Evolutionary conservation across 1,140 invertebrate species (phyloP).

Genomic region (Agrypnia vestita): DNA sequence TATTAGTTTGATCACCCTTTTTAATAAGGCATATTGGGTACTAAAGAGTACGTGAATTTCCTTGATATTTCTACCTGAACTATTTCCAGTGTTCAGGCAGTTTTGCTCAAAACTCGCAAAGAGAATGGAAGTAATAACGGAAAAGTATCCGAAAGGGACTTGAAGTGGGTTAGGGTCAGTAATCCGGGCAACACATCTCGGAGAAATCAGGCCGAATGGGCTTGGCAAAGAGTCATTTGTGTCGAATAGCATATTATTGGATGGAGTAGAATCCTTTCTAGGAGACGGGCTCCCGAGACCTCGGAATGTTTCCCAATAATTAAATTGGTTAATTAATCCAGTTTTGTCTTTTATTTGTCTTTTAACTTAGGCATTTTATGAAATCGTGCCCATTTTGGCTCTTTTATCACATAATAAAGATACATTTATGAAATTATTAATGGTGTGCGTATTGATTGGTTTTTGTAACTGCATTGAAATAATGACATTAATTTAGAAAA

Average conservation of each 20-base stretch:
- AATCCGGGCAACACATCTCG: slow-evolving; percentile 28
- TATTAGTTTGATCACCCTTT: too few species aligned
- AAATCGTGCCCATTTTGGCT: too few species aligned
- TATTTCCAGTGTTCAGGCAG: not conserved
- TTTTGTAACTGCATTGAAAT: too few species aligned
- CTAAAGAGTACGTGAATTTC: not conserved
- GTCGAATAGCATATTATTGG: slow-evolving; percentile 41
- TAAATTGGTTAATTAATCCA: too few species aligned
- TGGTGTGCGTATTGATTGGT: too few species aligned
- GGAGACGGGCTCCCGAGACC: not conserved
- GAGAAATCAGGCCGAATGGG: slow-evolving; percentile 31
- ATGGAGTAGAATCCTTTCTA: slow-evolving; percentile 19
- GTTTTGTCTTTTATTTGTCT: too few species aligned
- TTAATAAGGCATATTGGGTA: too few species aligned
- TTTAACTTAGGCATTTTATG: too few species aligned
- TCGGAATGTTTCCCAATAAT: too few species aligned
- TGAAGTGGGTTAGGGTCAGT: not conserved
- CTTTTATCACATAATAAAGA: too few species aligned
- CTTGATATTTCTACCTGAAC: not conserved
- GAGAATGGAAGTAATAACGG: slow-evolving; percentile 11
- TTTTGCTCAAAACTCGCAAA: not conserved
- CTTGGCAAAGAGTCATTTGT: slow-evolving; percentile 30
- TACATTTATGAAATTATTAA: too few species aligned
- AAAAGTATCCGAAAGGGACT: not conserved
- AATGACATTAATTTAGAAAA: too few species aligned